A percentile compares a stretch with the other conserved stretches of the same genome.
phyloP scores from a whole-genome alignment of 2,113 vertebrate genomes.

The Dermatemys mawii region DNA sequence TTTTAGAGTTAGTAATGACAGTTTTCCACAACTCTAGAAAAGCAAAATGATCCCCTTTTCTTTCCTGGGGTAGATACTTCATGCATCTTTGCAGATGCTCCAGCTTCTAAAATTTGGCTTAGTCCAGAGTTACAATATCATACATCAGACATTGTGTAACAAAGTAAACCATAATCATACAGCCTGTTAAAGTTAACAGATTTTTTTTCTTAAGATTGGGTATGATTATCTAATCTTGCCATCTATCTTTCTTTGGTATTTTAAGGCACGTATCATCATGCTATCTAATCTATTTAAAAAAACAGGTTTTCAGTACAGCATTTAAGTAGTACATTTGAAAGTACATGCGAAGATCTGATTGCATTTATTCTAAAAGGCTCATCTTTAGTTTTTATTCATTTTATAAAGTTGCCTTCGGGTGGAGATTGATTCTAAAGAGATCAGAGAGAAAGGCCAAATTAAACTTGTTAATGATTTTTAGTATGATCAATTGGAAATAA shows the following conservation, averaged over 20 bases:
- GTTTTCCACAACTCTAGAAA: not conserved
- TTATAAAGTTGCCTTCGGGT: not conserved
- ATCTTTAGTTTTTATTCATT: not conserved
- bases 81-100: not conserved
- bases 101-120: not conserved
- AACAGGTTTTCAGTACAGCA: not conserved
- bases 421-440: constrained; percentile 34
- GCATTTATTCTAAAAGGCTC: not conserved
- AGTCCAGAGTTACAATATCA: not conserved
- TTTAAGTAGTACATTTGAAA: not conserved
- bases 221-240: not conserved
- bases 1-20: not conserved
- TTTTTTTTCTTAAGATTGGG: not conserved
- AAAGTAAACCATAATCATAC: not conserved
- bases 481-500: constrained; percentile 7
- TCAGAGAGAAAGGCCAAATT: not conserved
- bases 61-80: not conserved
- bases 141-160: not conserved
- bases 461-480: constrained; percentile 19
- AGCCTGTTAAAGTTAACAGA: not conserved
- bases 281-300: not conserved
- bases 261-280: not conserved
- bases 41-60: not conserved
- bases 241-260: not conserved
- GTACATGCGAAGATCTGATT: not conserved